Evolutionary conservation across 2,888 invertebrate species (phyloP).

Genomic region (Oscheius sp.): DNA sequence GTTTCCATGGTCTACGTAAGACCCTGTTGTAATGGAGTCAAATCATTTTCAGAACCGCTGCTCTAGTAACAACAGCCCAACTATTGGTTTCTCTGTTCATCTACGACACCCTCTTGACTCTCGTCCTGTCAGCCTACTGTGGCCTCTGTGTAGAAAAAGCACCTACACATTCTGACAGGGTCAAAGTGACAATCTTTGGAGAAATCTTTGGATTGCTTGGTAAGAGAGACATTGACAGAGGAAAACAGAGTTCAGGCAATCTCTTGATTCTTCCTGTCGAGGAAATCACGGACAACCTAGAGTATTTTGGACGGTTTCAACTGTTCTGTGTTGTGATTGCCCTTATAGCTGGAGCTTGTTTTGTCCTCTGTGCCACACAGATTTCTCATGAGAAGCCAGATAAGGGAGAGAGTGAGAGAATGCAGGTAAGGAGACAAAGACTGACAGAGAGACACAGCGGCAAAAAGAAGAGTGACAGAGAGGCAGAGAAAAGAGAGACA

Average conservation of each 20-base stretch:
- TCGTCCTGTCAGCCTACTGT: conserved; percentile 74
- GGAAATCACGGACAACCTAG: conserved; percentile 65
- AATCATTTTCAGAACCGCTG: conserved; percentile 43
- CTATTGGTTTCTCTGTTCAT: conserved; percentile 74
- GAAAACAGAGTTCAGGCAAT: conserved; percentile 43
- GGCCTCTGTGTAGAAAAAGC: conserved; percentile 74
- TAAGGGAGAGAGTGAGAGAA: conserved; percentile 37
- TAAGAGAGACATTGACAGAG: conserved; percentile 11
- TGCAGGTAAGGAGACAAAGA: conserved; percentile 34
- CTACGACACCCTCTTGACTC: conserved; percentile 75
- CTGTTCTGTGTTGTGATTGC: conserved; percentile 69
- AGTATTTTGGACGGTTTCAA: conserved; percentile 73
- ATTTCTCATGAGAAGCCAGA: conserved; percentile 41
- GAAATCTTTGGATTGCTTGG: conserved; percentile 56
- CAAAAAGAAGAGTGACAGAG: no score
- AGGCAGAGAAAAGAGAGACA: no score
- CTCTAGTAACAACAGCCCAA: conserved; percentile 73
- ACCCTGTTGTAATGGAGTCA: neutral
- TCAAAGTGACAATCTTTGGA: conserved; percentile 57
- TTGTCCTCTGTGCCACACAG: conserved; percentile 34
- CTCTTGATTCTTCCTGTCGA: conserved; percentile 59
- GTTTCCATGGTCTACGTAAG: conserved; percentile 74
- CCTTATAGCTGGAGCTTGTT: conserved; percentile 54
- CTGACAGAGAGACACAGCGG: neutral
- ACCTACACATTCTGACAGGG: conserved; percentile 51